These are phyloP conservation scores for Sander vitreus DNA, from an alignment of 2,113 vertebrate genomes.

Conservation along the genomic window DNA sequence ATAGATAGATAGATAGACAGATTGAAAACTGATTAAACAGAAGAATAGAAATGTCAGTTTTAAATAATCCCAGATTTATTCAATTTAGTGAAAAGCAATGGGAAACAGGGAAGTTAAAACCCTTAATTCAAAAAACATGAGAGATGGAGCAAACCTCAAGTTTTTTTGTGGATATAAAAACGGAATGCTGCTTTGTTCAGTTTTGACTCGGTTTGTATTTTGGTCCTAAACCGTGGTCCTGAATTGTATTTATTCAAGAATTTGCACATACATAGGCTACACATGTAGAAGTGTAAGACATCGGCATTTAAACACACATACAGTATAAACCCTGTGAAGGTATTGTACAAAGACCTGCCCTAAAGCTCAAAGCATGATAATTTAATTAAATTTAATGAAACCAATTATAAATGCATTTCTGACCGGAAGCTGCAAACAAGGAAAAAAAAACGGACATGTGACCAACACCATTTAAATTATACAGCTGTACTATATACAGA, in stretches of 20 bases:
- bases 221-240: background rate
- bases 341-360: background rate
- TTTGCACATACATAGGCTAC: background rate
- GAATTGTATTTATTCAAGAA: background rate
- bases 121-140: background rate
- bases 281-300: background rate
- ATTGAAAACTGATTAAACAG: too few species aligned
- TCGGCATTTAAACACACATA: background rate
- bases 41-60: too few species aligned
- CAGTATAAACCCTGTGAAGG: background rate
- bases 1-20: background rate
- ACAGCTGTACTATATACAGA: too few species aligned
- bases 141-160: background rate
- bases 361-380: background rate
- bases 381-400: constrained; percentile 11
- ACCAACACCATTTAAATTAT: background rate
- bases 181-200: background rate
- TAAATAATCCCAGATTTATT: too few species aligned
- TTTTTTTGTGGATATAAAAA: background rate
- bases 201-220: background rate
- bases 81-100: background rate
- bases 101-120: background rate
- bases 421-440: background rate
- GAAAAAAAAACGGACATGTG: background rate
- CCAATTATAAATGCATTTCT: background rate